phyloP scores from a whole-genome alignment of 2,797 vertebrate species.

The Cichlasoma orientale region DNA sequence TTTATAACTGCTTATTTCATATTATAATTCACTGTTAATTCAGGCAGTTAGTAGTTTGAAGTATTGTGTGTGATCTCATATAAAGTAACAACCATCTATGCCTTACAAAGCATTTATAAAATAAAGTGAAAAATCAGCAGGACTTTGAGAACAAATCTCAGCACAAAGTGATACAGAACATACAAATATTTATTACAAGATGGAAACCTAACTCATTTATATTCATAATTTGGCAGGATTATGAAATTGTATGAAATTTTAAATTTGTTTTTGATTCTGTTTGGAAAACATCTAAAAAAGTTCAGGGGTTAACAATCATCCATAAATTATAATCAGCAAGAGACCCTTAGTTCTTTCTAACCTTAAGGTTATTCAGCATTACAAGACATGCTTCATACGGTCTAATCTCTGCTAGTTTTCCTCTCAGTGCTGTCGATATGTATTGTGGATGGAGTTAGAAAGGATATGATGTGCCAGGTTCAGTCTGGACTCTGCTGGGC shows the following conservation, averaged over 20 bases:
- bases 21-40: not conserved
- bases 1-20: not conserved
- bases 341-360: not conserved
- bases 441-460: slow-evolving; percentile 17
- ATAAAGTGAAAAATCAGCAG: not conserved
- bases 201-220: not conserved
- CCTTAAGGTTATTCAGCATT: slow-evolving; percentile 29
- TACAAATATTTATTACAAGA: not conserved
- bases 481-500: slow-evolving; percentile 41
- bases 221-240: not conserved
- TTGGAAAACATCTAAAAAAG: not conserved
- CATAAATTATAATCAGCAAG: not conserved
- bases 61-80: too few relatives aligned
- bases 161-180: not conserved
- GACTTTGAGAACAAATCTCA: not conserved
- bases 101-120: not conserved
- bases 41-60: too few relatives aligned
- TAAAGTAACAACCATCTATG: too few relatives aligned
- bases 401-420: slow-evolving; percentile 40
- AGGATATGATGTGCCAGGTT: slow-evolving; percentile 34
- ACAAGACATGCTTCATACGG: slow-evolving; percentile 14
- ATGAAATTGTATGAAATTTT: not conserved
- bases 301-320: not conserved
- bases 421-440: slow-evolving; percentile 15
- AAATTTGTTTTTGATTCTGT: not conserved